Evolutionary conservation across 2,888 invertebrate genomes (phyloP).

Genomic region (Philhelius pedissequus): DNA sequence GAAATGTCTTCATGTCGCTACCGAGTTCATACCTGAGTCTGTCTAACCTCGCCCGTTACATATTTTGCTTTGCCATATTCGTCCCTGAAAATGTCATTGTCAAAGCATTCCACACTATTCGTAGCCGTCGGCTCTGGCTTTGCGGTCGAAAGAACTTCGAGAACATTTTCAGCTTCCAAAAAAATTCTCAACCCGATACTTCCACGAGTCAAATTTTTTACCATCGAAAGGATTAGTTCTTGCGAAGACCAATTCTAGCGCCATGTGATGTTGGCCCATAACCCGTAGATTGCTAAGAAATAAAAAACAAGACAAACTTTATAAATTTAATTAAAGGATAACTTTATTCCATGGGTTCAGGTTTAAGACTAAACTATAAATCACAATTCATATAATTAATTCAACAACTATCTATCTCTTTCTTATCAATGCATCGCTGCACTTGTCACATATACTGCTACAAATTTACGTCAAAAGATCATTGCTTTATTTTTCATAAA

Average conservation of each 20-base stretch:
- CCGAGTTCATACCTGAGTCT: constrained; percentile 22
- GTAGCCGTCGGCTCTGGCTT: constrained; percentile 27
- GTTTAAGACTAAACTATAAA: too few species aligned
- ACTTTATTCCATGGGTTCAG: too few species aligned
- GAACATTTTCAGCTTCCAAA: constrained; percentile 12
- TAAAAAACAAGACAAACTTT: not conserved
- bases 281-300: not conserved
- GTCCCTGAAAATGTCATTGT: constrained; percentile 39
- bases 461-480: too few species aligned
- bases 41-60: constrained; percentile 30
- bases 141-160: not conserved
- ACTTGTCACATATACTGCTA: too few species aligned
- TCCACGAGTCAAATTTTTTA: constrained; percentile 49
- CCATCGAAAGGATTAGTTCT: constrained; percentile 59
- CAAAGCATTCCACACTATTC: constrained; percentile 33
- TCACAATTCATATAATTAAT: too few species aligned
- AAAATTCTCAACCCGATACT: constrained; percentile 29
- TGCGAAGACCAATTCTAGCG: constrained; percentile 35
- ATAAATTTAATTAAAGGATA: too few species aligned
- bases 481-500: too few species aligned
- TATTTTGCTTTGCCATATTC: constrained; percentile 51
- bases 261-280: constrained; percentile 4
- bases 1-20: constrained; percentile 45
- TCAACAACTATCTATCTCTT: too few species aligned
- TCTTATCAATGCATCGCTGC: too few species aligned